These are phyloP conservation scores for Cerastoderma edule DNA, from an alignment of 2,888 invertebrate genomes.

Conservation along the genomic window DNA sequence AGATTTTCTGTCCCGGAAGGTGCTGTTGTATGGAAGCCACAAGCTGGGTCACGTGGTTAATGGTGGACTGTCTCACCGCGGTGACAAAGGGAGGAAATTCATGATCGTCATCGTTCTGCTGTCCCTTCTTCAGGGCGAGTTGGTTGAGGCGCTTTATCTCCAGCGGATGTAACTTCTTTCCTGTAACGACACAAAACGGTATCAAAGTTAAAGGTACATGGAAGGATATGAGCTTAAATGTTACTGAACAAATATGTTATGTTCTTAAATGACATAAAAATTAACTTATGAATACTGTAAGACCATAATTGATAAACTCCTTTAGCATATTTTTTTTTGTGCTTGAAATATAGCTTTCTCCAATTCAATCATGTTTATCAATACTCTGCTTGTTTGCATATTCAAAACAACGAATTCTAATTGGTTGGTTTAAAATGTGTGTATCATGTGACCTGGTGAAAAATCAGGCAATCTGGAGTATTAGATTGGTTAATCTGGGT, in stretches of 20 bases:
- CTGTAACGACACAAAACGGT: slow-evolving; percentile 29
- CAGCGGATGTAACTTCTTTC: slow-evolving; percentile 34
- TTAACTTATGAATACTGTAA: too few species aligned
- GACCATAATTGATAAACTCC: not conserved
- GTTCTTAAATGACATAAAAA: not conserved
- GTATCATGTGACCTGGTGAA: too few species aligned
- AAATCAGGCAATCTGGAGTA: too few species aligned
- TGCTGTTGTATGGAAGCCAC: slow-evolving; percentile 58
- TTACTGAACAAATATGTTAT: not conserved
- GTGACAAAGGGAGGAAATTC: slow-evolving; percentile 65
- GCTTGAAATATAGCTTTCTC: too few species aligned
- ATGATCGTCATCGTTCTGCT: slow-evolving; percentile 55
- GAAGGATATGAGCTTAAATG: too few species aligned
- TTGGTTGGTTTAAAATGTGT: too few species aligned
- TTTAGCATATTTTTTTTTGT: too few species aligned
- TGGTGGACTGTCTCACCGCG: slow-evolving; percentile 55
- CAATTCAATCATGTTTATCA: too few species aligned
- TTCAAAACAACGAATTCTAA: too few species aligned
- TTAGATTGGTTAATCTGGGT: too few species aligned
- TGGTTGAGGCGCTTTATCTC: slow-evolving; percentile 31
- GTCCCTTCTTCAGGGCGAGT: slow-evolving; percentile 11
- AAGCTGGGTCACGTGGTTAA: slow-evolving; percentile 51
- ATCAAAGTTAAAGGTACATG: too few species aligned
- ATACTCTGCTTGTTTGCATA: too few species aligned
- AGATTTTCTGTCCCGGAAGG: slow-evolving; percentile 51